Evolutionary conservation across 2,113 vertebrate genomes (phyloP), one percentile per base, ranked within the genome.

Genomic region (Tetrax tetrax): DNA sequence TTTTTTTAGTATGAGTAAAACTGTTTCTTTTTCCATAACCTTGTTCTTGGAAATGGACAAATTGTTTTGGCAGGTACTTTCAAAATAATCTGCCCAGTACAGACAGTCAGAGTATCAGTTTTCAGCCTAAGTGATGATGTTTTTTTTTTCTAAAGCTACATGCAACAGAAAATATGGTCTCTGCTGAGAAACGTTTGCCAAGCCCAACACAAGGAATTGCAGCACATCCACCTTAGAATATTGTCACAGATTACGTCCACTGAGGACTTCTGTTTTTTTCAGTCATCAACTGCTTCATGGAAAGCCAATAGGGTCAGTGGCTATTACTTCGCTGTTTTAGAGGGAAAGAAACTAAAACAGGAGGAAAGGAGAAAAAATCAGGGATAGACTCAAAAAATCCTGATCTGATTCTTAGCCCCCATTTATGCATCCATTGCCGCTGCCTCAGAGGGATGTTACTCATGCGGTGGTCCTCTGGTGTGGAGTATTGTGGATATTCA

Each of bases 61-160:
- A 96, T 95, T 96, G 95, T 97, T 96, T 97, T 96, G 95, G 96
- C 95, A 96, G 93, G 93, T 97, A 94, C 96, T 97, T 96, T 93
- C 93, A 96, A 97, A 96, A 95, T 96, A 97, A 97, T 96, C 94
- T 94, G 63, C 89, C 84, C 4, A 1, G 83, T 91, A 89, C 81
- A 87, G 94, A 94, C 91, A 94, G 95, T 88, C 88, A 95, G 93
- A 81, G 35, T 91, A 96, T 97, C 96, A 76, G 87, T 91, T 95
- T 96, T 92, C 96, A 95, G 76, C 48, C 77, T 17, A 89, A 95
- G 77, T 71, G 81, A 81, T 87, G 83, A 89, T 95, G 70, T 93
- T 96, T 95, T 92, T 91, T 90, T 95, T 92, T 91, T 90, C 90
- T 95, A 85, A 87, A 97, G 77, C 95, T 95, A 95, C 74, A 76